These are phyloP conservation scores for Poeciliopsis retropinna DNA, from an alignment of 2,113 vertebrate species.

Conservation along the genomic window DNA sequence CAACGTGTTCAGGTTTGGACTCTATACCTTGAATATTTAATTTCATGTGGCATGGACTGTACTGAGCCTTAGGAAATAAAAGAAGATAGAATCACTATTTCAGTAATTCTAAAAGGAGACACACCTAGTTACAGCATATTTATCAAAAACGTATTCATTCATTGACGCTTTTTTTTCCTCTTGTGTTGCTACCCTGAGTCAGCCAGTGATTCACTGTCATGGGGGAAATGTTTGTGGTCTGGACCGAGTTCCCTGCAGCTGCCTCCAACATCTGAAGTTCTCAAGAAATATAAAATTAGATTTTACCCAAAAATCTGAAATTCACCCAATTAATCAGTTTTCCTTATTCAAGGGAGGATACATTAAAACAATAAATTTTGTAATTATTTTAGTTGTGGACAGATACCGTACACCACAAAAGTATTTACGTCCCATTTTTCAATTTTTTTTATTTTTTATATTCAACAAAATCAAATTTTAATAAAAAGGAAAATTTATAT, in stretches of 20 bases:
- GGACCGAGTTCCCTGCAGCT: conserved; percentile 49
- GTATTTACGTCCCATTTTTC: neutral
- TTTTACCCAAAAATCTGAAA: conserved; percentile 15
- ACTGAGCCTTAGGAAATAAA: neutral
- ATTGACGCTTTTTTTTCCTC: neutral
- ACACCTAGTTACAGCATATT: conserved; percentile 17
- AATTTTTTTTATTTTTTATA: no score
- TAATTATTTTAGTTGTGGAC: neutral
- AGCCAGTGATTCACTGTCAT: conserved; percentile 54
- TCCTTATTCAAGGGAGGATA: neutral
- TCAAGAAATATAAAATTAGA: conserved; percentile 17
- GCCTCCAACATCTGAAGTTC: conserved; percentile 26
- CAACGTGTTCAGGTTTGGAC: neutral
- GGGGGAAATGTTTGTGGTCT: conserved; percentile 56
- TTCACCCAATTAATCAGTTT: conserved; percentile 12
- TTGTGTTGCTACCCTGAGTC: conserved; percentile 28
- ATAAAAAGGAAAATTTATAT: no score
- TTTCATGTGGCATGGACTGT: conserved; percentile 1
- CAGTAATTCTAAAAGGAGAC: neutral
- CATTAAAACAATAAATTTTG: neutral
- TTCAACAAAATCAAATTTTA: neutral
- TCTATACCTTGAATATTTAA: conserved; percentile 17
- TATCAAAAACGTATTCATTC: neutral
- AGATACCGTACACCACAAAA: neutral
- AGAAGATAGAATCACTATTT: conserved; percentile 1